phyloP scores from a whole-genome alignment of 2,888 invertebrate genomes.

The Drosophila nigricruria region DNA sequence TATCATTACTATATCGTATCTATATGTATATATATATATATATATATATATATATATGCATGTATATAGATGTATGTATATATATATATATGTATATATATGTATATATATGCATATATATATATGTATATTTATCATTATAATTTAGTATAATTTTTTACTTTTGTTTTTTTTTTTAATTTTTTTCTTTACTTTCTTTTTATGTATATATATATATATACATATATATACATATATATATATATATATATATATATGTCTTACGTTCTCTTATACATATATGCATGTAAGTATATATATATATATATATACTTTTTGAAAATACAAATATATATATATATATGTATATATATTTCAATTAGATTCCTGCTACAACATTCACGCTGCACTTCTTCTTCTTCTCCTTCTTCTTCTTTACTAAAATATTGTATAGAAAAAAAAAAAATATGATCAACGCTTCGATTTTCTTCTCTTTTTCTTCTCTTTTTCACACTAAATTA shows the following conservation, averaged over 20 bases:
- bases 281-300: conserved; percentile 28
- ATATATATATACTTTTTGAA: background rate
- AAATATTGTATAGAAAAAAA: conserved; percentile 71
- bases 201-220: background rate
- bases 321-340: conserved; percentile 40
- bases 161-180: conserved; percentile 19
- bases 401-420: conserved; percentile 43
- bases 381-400: conserved; percentile 60
- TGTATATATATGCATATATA: background rate
- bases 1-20: conserved; percentile 70
- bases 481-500: conserved; percentile 54
- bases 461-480: conserved; percentile 39
- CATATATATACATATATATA: background rate
- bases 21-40: conserved; percentile 34
- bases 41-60: background rate
- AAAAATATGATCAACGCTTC: conserved; percentile 68
- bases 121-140: conserved; percentile 36
- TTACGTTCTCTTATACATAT: conserved; percentile 62
- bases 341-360: conserved; percentile 20
- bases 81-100: conserved; percentile 8
- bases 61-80: conserved; percentile 16
- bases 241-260: conserved; percentile 46
- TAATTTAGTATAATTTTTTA: conserved; percentile 68
- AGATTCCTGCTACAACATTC: conserved; percentile 76
- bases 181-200: conserved; percentile 13